These are phyloP conservation scores for Dioctria linearis DNA, from an alignment of 2,888 invertebrate species.

Conservation along the genomic window DNA sequence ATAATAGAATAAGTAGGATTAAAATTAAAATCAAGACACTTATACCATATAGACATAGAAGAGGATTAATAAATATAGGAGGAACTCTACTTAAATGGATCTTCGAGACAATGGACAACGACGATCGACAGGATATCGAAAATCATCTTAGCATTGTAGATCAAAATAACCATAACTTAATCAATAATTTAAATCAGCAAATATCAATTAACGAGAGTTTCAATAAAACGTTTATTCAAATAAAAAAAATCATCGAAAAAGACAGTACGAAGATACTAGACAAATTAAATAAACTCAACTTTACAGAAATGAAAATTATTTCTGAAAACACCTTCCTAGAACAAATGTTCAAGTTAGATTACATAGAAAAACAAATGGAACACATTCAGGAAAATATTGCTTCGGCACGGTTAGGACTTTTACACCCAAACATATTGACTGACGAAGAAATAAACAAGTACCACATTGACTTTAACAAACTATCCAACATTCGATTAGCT, in stretches of 20 bases:
- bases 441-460: conserved; percentile 8
- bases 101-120: neutral
- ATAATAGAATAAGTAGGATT: neutral
- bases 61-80: conserved; percentile 3
- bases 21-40: neutral
- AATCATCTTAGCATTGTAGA: neutral
- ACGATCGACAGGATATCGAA: neutral
- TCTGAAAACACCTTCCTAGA: neutral
- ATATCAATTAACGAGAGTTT: neutral
- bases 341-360: conserved; percentile 8
- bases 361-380: neutral
- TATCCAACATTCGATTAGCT: neutral
- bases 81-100: neutral
- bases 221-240: neutral
- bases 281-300: neutral
- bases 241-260: too few relatives aligned
- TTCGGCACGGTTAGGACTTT: conserved; percentile 1
- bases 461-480: neutral
- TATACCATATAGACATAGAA: neutral
- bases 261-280: too few relatives aligned
- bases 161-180: neutral
- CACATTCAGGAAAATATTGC: conserved; percentile 9
- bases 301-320: neutral
- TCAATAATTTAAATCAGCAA: neutral
- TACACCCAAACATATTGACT: conserved; percentile 20